These are phyloP conservation scores for Protobothrops flavoviridis DNA, from an alignment of 2,113 vertebrate species.

Conservation along the genomic window DNA sequence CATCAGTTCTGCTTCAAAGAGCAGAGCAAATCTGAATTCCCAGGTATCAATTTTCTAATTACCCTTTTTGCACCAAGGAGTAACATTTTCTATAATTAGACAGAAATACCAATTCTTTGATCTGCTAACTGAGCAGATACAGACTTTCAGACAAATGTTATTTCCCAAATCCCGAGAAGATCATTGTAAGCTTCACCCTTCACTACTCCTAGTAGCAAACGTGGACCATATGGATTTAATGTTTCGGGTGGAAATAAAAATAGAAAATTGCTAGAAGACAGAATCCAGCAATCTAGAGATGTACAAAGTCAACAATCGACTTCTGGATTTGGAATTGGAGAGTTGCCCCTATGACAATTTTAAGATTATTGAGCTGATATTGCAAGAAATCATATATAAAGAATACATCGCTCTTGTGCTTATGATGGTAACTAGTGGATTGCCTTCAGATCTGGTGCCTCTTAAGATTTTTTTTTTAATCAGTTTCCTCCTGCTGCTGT, in stretches of 20 bases:
- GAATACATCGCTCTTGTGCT: slow-evolving; percentile 31
- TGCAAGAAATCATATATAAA: slow-evolving; percentile 20
- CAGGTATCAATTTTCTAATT: slow-evolving; percentile 35
- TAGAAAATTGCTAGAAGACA: background rate
- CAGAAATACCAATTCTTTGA: background rate
- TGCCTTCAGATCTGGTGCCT: slow-evolving; percentile 27
- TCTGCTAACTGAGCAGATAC: background rate
- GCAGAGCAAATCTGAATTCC: slow-evolving; percentile 1
- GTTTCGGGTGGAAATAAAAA: background rate
- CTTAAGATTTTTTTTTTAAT: slow-evolving; percentile 17
- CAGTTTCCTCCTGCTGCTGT: background rate
- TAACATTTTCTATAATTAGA: background rate
- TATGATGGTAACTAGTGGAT: slow-evolving; percentile 31
- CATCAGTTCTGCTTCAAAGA: slow-evolving; percentile 32
- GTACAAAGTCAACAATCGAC: slow-evolving; percentile 38
- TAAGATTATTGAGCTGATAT: slow-evolving; percentile 35
- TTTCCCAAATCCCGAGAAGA: background rate
- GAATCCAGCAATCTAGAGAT: slow-evolving; percentile 16
- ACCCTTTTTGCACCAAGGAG: slow-evolving; percentile 33
- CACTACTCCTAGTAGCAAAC: slow-evolving; percentile 30
- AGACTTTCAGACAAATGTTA: background rate
- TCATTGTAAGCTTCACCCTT: background rate
- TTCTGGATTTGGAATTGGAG: slow-evolving; percentile 25
- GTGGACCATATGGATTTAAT: slow-evolving; percentile 16
- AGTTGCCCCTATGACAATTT: slow-evolving; percentile 41